A percentile compares a stretch with the other conserved stretches of the same genome.
These are phyloP conservation scores for Plutomurus gul DNA, from an alignment of 1,140 invertebrate species.

Conservation along the genomic window DNA sequence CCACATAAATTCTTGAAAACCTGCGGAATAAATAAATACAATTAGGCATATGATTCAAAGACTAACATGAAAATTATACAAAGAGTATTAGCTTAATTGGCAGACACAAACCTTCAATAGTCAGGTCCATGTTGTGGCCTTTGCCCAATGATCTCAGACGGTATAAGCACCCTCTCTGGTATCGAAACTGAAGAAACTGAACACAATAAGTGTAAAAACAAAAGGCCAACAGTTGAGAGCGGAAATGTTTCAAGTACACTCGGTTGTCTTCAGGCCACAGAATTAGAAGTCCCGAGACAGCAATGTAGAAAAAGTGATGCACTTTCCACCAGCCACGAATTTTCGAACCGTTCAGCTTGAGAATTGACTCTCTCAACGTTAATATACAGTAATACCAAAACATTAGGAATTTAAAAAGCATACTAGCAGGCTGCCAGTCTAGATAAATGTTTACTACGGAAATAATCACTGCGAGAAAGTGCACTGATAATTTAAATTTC, in stretches of 20 bases:
- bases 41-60: too few relatives aligned
- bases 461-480: slow-evolving; percentile 85
- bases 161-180: slow-evolving; percentile 89
- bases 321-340: slow-evolving; percentile 97
- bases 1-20: slow-evolving; percentile 99
- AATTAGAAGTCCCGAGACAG: slow-evolving; percentile 89
- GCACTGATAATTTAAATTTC: slow-evolving; percentile 94
- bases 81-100: too few relatives aligned
- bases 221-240: slow-evolving; percentile 90
- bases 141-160: slow-evolving; percentile 92
- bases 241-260: slow-evolving; percentile 82
- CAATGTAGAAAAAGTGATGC: slow-evolving; percentile 97
- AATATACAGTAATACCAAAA: slow-evolving; percentile 99
- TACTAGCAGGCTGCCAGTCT: slow-evolving; percentile 70
- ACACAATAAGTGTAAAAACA: slow-evolving; percentile 81
- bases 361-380: slow-evolving; percentile 97
- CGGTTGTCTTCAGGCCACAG: slow-evolving; percentile 92
- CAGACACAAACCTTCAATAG: slow-evolving; percentile 99
- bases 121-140: slow-evolving; percentile 98
- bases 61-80: too few relatives aligned
- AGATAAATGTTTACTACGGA: slow-evolving; percentile 81
- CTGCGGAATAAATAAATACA: too few relatives aligned
- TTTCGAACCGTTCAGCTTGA: slow-evolving; percentile 86
- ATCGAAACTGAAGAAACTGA: slow-evolving; percentile 88
- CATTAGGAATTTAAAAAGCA: slow-evolving; percentile 92